A percentile compares a stretch with the other conserved stretches of the same genome.
Conservation (phyloP, 2,797 vertebrate genomes). For the Danionella dracula region DNA sequence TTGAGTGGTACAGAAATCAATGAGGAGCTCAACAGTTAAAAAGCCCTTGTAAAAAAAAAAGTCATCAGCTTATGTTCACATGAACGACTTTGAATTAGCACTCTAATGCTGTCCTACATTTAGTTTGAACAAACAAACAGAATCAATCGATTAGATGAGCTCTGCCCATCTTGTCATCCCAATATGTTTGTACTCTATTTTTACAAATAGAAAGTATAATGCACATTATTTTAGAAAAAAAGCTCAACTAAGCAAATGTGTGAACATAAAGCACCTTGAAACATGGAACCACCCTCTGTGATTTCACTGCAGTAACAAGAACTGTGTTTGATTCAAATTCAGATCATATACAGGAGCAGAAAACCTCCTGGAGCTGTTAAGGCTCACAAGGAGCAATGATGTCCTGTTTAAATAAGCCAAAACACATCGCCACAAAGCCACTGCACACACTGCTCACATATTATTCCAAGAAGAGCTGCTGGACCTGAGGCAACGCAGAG, state of each 20-base stretch:
- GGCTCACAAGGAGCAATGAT: neutral
- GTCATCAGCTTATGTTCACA: constrained; percentile 16
- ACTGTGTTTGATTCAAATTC: constrained; percentile 14
- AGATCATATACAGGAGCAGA: constrained; percentile 2
- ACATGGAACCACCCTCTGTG: too few relatives aligned
- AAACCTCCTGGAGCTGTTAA: constrained; percentile 1
- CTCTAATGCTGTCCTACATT: constrained; percentile 3
- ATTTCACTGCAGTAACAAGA: neutral
- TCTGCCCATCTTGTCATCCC: neutral
- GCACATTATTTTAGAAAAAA: too few relatives aligned
- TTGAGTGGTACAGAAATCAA: constrained; percentile 5
- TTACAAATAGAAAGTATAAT: neutral
- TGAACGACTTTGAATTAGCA: constrained; percentile 2
- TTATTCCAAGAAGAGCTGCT: neutral
- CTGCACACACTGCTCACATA: neutral
- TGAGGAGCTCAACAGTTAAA: constrained; percentile 7
- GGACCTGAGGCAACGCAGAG: neutral
- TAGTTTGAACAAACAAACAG: constrained; percentile 4
- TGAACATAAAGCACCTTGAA: too few relatives aligned
- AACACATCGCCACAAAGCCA: neutral
- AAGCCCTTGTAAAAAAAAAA: neutral
- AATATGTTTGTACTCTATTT: neutral
- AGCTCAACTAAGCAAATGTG: too few relatives aligned
- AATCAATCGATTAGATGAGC: neutral
- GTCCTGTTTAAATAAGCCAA: neutral